These are phyloP conservation scores for Meriones psammophilus DNA, from an alignment of 2,797 vertebrate genomes.

Conservation along the genomic window DNA sequence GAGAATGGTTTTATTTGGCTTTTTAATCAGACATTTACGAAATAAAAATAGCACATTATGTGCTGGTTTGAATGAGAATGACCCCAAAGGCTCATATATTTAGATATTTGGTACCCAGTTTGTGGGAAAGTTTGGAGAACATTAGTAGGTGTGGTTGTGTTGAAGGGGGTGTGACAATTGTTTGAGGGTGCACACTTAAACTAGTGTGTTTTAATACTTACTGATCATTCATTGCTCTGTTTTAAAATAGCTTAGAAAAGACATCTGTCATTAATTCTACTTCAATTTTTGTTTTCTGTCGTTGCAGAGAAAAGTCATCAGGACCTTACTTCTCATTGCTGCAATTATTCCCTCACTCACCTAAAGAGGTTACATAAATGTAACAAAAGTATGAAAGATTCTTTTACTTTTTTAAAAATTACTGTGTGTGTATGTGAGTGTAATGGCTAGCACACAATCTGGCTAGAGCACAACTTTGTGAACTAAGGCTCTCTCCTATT, in stretches of 20 bases:
- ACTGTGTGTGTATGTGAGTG: neutral
- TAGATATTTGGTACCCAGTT: neutral
- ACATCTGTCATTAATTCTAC: neutral
- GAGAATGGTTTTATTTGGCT: neutral
- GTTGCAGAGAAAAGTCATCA: neutral
- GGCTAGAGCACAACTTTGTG: neutral
- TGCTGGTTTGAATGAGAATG: neutral
- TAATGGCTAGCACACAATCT: neutral
- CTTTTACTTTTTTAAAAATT: neutral
- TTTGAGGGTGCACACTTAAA: neutral
- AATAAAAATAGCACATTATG: neutral
- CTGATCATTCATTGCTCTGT: neutral
- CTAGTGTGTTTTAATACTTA: neutral
- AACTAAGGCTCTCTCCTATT: no score
- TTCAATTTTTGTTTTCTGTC: neutral
- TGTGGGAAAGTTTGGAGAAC: neutral
- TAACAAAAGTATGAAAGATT: neutral
- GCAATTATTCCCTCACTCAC: conserved; percentile 3
- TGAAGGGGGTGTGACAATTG: neutral
- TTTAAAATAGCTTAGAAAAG: conserved; percentile 40
- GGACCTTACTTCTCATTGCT: neutral
- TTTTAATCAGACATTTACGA: neutral
- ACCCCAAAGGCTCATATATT: neutral
- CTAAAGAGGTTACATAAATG: neutral
- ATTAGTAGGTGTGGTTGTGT: neutral